A percentile compares a stretch with the other conserved stretches of the same genome.
These are phyloP conservation scores for Trichonephila clavata DNA, from an alignment of 1,140 invertebrate species.

Conservation along the genomic window DNA sequence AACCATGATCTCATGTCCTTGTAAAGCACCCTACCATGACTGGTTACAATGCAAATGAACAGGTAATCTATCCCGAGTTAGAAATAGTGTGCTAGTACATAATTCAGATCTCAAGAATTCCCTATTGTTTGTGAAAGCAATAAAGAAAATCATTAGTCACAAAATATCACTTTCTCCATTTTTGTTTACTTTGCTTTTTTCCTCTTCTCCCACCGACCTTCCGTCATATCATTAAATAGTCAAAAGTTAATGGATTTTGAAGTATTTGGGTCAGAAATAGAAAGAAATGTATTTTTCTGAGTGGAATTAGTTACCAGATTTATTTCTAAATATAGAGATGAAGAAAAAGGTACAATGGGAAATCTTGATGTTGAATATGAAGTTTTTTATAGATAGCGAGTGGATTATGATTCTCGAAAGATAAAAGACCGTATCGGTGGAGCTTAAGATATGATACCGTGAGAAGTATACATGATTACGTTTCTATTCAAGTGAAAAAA, in stretches of 20 bases:
- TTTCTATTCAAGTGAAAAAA: not conserved
- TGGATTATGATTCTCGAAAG: not conserved
- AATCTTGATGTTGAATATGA: not conserved
- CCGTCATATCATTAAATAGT: slow-evolving; percentile 17
- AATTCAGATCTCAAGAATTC: slow-evolving; percentile 44
- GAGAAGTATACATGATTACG: not conserved
- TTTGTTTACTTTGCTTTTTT: not conserved
- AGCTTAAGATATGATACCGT: not conserved
- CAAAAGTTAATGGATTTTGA: slow-evolving; percentile 24
- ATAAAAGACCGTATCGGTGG: not conserved
- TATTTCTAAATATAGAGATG: slow-evolving; percentile 38
- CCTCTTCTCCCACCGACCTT: slow-evolving; percentile 4
- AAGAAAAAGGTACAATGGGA: not conserved
- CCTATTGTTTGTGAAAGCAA: slow-evolving; percentile 48
- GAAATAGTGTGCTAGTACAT: not conserved
- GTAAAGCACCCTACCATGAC: slow-evolving; percentile 55
- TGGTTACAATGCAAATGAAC: not conserved
- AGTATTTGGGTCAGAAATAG: slow-evolving; percentile 32
- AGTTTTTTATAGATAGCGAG: not conserved
- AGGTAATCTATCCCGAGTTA: not conserved
- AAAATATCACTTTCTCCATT: slow-evolving; percentile 61
- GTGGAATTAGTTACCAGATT: slow-evolving; percentile 29
- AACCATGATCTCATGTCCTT: slow-evolving; percentile 29
- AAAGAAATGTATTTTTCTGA: slow-evolving; percentile 18
- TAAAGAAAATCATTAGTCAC: slow-evolving; percentile 36